Evolutionary conservation across 2,888 invertebrate genomes (phyloP), one percentile per base, ranked within the genome.

Genomic region (Drosophila neutralis): DNA sequence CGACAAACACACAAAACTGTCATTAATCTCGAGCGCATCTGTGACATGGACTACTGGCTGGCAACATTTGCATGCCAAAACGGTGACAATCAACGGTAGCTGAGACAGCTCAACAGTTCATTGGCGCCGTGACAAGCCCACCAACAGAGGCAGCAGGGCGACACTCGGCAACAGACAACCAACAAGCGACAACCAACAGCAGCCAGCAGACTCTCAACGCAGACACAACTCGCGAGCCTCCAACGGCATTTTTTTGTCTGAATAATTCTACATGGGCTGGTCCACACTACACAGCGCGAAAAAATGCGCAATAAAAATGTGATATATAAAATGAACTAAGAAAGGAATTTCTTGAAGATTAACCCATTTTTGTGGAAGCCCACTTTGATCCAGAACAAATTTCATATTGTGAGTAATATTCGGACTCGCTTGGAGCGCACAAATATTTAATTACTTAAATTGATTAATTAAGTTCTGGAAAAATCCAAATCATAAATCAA

Each of bases 71-170:
- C 57, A 69, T 70, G 71, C 29, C 49, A 45, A 58, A 36, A 52
- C 57, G 40, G n/a, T n/a, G 60, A 53, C 42, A 45, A 24, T 27
- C 69, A 69, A 56, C 78, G 65, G 78, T 69, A 58, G 67, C 79
- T 38, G 45, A 54, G 56, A 54, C 76, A 77, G 15, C 83, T 83
- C 70, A 68, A 79, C 69, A 82, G 76, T 78, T 89, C 76, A 73
- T 71, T 83, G 83, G 87, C 80, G 73, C 73, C 56, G 56, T 40
- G 83, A 87, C 83, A 85, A 89, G 83, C 83, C 83, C 83, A 87
- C 90, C 83, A 78, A 40, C 74, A 38, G 45, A 18, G 56, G 38
- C n/a, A 54, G 27, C 54, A 18, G 42, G 13, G 27, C 40, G 2
- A 24, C 18, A 38, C 13, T 27, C 24, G 70, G 69, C 59, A 71